phyloP scores from a whole-genome alignment of 2,113 vertebrate species.

The Turnix velox region DNA sequence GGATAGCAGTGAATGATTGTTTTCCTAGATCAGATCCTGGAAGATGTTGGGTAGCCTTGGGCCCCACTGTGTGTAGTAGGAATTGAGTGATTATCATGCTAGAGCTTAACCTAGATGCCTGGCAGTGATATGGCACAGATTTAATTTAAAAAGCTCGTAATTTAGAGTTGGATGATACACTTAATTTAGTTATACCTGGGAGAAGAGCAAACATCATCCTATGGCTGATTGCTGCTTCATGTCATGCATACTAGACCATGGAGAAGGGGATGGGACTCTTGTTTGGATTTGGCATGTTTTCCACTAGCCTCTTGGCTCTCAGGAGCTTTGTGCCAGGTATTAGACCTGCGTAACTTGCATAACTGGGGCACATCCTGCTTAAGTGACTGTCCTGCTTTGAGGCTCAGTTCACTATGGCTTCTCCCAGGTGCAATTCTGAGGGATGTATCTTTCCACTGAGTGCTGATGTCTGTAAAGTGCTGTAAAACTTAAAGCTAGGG shows the following conservation, averaged over 20 bases:
- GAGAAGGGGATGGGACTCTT: neutral
- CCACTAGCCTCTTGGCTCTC: neutral
- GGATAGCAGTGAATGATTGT: fast-evolving
- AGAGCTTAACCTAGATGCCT: neutral
- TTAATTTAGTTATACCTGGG: neutral
- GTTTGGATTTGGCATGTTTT: neutral
- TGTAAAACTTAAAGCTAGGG: neutral
- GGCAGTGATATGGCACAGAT: neutral
- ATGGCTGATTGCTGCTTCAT: fast-evolving
- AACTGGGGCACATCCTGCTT: neutral
- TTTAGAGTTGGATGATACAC: neutral
- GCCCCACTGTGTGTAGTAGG: neutral
- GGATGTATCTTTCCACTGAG: neutral
- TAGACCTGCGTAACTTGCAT: neutral
- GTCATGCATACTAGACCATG: neutral
- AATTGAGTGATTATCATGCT: neutral
- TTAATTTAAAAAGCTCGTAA: neutral
- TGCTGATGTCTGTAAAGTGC: neutral
- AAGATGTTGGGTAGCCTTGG: neutral
- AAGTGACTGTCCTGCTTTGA: neutral
- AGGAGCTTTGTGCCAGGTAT: neutral
- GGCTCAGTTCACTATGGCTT: neutral
- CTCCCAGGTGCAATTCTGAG: neutral
- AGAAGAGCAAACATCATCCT: neutral
- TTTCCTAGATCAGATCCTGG: neutral